Percentiles rank a stretch among this genome's conserved stretches.
Conservation (phyloP, 2,797 vertebrate genomes). For the Poliocrania exsul region DNA sequence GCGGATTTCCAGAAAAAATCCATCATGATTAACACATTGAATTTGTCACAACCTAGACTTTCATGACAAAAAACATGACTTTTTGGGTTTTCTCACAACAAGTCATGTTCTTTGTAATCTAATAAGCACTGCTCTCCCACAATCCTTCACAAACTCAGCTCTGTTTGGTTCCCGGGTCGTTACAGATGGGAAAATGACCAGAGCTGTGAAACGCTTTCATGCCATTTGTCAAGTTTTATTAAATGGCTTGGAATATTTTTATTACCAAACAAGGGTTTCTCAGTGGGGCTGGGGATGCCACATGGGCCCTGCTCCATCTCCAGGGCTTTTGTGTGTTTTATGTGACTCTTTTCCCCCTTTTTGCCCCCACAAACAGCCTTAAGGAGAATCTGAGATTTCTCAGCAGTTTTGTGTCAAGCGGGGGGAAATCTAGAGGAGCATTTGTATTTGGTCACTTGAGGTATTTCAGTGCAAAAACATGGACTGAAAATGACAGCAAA, state of each 20-base stretch:
- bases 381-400: slow-evolving; percentile 12
- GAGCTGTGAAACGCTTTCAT: slow-evolving; percentile 54
- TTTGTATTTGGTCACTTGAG: neutral
- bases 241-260: slow-evolving; percentile 55
- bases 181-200: slow-evolving; percentile 61
- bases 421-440: neutral
- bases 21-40: slow-evolving; percentile 43
- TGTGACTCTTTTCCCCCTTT: neutral
- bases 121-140: slow-evolving; percentile 30
- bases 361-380: neutral
- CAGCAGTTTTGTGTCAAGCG: neutral
- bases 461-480: neutral
- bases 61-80: slow-evolving; percentile 62
- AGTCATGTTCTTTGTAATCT: slow-evolving; percentile 65
- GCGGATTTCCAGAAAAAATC: slow-evolving; percentile 57
- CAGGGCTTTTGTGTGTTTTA: neutral
- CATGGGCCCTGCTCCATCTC: neutral
- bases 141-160: slow-evolving; percentile 45
- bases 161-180: slow-evolving; percentile 32
- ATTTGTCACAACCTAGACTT: slow-evolving; percentile 51
- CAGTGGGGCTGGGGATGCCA: neutral
- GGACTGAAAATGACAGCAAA: neutral
- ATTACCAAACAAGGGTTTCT: slow-evolving; percentile 45
- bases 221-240: slow-evolving; percentile 61
- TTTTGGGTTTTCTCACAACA: slow-evolving; percentile 58